These are phyloP conservation scores for Salvelinus alpinus DNA, from an alignment of 2,113 vertebrate genomes.

Conservation along the genomic window DNA sequence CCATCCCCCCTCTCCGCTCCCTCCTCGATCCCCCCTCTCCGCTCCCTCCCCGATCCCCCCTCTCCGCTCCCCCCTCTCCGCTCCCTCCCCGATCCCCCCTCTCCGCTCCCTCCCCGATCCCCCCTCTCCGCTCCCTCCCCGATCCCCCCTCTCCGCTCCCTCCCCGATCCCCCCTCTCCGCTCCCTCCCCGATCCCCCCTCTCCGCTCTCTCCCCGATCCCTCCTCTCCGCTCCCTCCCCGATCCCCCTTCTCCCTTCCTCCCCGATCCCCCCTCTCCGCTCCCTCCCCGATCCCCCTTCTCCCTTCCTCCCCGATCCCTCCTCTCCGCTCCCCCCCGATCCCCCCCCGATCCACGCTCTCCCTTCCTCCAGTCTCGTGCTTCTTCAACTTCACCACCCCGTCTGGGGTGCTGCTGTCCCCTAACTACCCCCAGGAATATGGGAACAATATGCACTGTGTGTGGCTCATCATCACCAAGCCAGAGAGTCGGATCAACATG, in stretches of 20 bases:
- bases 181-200: not conserved
- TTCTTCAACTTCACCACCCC: slow-evolving; percentile 99
- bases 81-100: not conserved
- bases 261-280: not conserved
- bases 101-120: not conserved
- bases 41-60: not conserved
- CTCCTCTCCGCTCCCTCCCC: slow-evolving; percentile 8
- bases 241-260: too few species aligned
- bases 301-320: not conserved
- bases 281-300: not conserved
- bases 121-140: slow-evolving; percentile 7
- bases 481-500: slow-evolving; percentile 94
- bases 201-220: not conserved
- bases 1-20: too few species aligned
- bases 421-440: slow-evolving; percentile 97
- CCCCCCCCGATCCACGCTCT: not conserved
- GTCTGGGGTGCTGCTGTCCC: slow-evolving; percentile 89
- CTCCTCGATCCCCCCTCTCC: not conserved
- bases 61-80: slow-evolving; percentile 2
- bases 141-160: slow-evolving; percentile 1
- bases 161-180: not conserved
- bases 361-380: slow-evolving; percentile 81
- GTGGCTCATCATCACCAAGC: slow-evolving; percentile 94
- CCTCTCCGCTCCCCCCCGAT: slow-evolving; percentile 2
- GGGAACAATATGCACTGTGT: slow-evolving; percentile 98